Evolutionary conservation across 1,140 invertebrate genomes (phyloP).

Genomic region (Trichonephila inaurata): DNA sequence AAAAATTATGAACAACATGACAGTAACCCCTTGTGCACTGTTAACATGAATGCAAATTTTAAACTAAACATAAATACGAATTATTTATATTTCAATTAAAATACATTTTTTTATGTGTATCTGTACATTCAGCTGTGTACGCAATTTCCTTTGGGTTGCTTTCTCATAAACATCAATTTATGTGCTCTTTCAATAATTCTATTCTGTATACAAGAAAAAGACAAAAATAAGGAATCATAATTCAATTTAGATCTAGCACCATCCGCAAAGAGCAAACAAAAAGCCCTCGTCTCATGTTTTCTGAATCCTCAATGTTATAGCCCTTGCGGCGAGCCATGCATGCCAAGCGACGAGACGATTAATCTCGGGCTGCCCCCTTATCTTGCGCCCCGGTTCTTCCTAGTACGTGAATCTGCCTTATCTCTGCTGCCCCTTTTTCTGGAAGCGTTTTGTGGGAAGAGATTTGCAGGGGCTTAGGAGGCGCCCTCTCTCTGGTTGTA

Average conservation of each 20-base stretch:
- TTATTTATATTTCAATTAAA: too few relatives aligned
- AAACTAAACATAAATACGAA: too few relatives aligned
- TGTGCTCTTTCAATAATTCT: not conserved
- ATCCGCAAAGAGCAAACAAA: not conserved
- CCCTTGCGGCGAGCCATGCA: not conserved
- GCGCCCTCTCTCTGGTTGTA: not conserved
- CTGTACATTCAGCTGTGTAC: too few relatives aligned
- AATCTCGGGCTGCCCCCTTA: not conserved
- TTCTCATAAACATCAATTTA: not conserved
- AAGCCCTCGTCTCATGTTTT: not conserved
- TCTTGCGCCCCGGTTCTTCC: not conserved
- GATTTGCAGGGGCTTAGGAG: conserved; percentile 13
- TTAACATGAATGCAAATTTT: too few relatives aligned
- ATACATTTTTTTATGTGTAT: too few relatives aligned
- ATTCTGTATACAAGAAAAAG: not conserved
- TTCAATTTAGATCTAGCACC: not conserved
- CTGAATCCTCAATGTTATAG: not conserved
- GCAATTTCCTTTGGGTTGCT: too few relatives aligned
- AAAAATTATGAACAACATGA: too few relatives aligned
- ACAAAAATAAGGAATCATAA: not conserved
- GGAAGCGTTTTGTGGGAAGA: not conserved
- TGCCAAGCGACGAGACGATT: conserved; percentile 17
- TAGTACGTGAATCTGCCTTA: not conserved
- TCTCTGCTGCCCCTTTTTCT: not conserved
- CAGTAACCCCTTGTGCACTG: too few relatives aligned